A percentile compares a stretch with the other conserved stretches of the same genome.
phyloP scores from a whole-genome alignment of 2,888 invertebrate species.

The Drosophila anomelani region DNA sequence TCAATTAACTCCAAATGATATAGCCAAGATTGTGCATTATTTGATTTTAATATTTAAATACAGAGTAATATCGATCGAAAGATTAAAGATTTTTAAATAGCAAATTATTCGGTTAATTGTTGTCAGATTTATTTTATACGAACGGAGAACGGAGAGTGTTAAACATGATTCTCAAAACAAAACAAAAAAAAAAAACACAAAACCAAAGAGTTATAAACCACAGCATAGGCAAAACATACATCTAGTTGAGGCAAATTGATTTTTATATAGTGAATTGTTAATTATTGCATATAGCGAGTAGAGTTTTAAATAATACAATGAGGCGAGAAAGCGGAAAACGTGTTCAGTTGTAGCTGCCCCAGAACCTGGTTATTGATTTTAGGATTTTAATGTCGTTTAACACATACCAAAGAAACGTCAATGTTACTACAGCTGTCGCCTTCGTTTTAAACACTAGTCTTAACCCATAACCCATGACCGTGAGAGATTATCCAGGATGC shows the following conservation, averaged over 20 bases:
- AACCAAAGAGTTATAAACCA: conserved; percentile 72
- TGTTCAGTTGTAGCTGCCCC: conserved; percentile 35
- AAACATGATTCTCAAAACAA: conserved; percentile 58
- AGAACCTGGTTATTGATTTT: conserved; percentile 42
- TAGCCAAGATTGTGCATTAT: conserved; percentile 73
- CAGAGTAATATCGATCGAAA: background rate
- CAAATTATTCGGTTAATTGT: conserved; percentile 76
- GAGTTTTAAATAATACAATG: conserved; percentile 67
- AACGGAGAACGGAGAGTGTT: conserved; percentile 68
- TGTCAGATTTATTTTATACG: conserved; percentile 72
- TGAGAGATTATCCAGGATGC: background rate
- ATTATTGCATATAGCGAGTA: conserved; percentile 78
- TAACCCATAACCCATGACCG: background rate
- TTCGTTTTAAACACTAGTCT: conserved; percentile 43
- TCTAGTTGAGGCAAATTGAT: conserved; percentile 73
- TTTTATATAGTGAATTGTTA: conserved; percentile 81
- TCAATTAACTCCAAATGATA: conserved; percentile 54
- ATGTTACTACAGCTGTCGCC: conserved; percentile 56
- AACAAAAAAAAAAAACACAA: background rate
- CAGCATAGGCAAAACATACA: conserved; percentile 41
- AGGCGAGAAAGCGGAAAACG: conserved; percentile 19
- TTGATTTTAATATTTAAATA: conserved; percentile 64
- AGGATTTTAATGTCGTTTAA: conserved; percentile 43
- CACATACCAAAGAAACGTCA: conserved; percentile 43
- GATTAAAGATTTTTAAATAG: conserved; percentile 71